Base-by-base conservation (phyloP, 2,888 invertebrate species). In the Agriopis marginaria region DNA sequence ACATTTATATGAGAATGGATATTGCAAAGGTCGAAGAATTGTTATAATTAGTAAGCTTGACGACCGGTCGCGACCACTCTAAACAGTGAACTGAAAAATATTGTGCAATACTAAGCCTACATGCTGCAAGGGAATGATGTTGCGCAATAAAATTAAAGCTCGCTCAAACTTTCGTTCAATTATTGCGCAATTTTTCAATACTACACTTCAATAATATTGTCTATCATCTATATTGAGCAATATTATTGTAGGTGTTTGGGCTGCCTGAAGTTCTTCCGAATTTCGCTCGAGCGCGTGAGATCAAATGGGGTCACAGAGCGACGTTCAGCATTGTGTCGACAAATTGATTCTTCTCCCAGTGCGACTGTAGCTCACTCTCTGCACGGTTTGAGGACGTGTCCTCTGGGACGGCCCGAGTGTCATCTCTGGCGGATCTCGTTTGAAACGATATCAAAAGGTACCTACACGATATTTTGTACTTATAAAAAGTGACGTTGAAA, bases 291-390 rank as follows among this genome's bases (percentile, higher is more conserved):
- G 2, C 47, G 47, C 7, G 47, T 62, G 47, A 61, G 60, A 71
- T 83, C 72, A 83, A 85, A 82, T 80, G 81, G 78, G 83, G 80
- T 58, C 44, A 44, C 7, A 39, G 39, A 32, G n/a, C 32, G 50
- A 42, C 42, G 50, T 42, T 79, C 84, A 82, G 86, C 85, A 87
- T 89, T 86, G 85, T 85, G 83, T 77, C 87, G 86, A 87, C 88
- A 91, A 91, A 91, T 92, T 91, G 90, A 90, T 90, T 90, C 83
- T 83, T 87, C 88, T 90, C 89, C 89, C 86, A 77, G 75, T 75
- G 86, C 86, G 82, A 83, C 84, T 86, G 84, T 84, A 82, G 47
- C 40, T 83, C 51, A 53, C 42, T 23, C 50, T 60, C 39, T 40
- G 44, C 62, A 44, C 84, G 75, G 23, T 60, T 42, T 23, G 55